phyloP scores from a whole-genome alignment of 2,888 invertebrate genomes.

The Drosophila gaucha region DNA sequence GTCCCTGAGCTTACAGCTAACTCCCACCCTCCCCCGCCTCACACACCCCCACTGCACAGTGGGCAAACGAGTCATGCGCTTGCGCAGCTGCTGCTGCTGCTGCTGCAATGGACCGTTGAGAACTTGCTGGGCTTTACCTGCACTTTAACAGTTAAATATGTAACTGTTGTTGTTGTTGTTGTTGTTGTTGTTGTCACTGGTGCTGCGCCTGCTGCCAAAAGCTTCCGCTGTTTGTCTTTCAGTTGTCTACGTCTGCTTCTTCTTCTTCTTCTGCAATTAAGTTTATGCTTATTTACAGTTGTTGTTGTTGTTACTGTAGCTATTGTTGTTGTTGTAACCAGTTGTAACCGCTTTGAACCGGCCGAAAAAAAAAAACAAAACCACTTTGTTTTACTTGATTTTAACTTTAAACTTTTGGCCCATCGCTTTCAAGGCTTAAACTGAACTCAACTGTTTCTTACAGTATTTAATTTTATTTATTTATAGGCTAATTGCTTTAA shows the following conservation, averaged over 20 bases:
- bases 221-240: conserved; percentile 20
- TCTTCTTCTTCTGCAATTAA: conserved; percentile 28
- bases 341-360: conserved; percentile 63
- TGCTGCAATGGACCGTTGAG: conserved; percentile 28
- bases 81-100: conserved; percentile 39
- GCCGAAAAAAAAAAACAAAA: conserved; percentile 12
- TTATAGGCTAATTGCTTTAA: background rate
- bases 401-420: conserved; percentile 36
- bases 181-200: background rate
- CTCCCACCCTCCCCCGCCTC: background rate
- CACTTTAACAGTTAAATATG: conserved; percentile 13
- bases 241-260: background rate
- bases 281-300: conserved; percentile 27
- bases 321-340: conserved; percentile 36
- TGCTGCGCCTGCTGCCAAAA: conserved; percentile 26
- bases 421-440: conserved; percentile 28
- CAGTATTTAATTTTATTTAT: background rate
- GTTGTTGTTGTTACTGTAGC: conserved; percentile 17
- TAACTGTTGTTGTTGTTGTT: conserved; percentile 10
- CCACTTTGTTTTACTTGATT: conserved; percentile 16
- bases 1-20: conserved; percentile 3
- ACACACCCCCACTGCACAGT: background rate
- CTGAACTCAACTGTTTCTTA: background rate
- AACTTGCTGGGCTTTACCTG: conserved; percentile 47
- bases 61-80: conserved; percentile 42